Evolutionary conservation across 1,140 invertebrate genomes (phyloP).

Genomic region (Eumeta japonica): DNA sequence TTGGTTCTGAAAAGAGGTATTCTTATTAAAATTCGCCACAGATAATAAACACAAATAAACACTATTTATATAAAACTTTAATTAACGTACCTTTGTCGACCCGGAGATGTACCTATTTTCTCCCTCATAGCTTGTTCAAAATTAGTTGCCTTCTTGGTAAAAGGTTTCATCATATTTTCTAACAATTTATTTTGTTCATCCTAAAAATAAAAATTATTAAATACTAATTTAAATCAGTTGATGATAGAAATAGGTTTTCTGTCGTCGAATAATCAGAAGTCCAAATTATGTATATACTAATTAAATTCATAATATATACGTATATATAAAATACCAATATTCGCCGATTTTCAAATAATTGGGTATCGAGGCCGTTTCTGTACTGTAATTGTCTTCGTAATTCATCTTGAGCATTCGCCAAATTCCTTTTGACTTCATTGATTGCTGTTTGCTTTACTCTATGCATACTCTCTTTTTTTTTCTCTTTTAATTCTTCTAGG

Average conservation of each 20-base stretch:
- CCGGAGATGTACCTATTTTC: slow-evolving; percentile 15
- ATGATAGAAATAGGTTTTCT: too few species aligned
- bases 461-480: slow-evolving; percentile 24
- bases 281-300: too few species aligned
- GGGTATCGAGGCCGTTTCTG: slow-evolving; percentile 23
- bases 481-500: slow-evolving; percentile 17
- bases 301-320: too few species aligned
- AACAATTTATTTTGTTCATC: slow-evolving; percentile 23
- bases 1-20: slow-evolving; percentile 35
- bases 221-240: too few species aligned
- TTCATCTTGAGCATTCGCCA: slow-evolving; percentile 30
- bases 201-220: slow-evolving; percentile 23
- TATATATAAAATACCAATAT: slow-evolving; percentile 31
- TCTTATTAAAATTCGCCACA: too few species aligned
- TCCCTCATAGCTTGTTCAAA: slow-evolving; percentile 33
- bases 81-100: slow-evolving; percentile 17
- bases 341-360: slow-evolving; percentile 31
- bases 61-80: slow-evolving; percentile 3
- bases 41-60: too few species aligned
- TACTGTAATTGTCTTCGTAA: slow-evolving; percentile 30
- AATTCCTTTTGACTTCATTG: slow-evolving; percentile 25
- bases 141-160: slow-evolving; percentile 27
- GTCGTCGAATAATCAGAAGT: too few species aligned
- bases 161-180: slow-evolving; percentile 26
- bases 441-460: slow-evolving; percentile 25